phyloP scores from a whole-genome alignment of 2,113 vertebrate species.

The Heterotilapia buettikoferi region DNA sequence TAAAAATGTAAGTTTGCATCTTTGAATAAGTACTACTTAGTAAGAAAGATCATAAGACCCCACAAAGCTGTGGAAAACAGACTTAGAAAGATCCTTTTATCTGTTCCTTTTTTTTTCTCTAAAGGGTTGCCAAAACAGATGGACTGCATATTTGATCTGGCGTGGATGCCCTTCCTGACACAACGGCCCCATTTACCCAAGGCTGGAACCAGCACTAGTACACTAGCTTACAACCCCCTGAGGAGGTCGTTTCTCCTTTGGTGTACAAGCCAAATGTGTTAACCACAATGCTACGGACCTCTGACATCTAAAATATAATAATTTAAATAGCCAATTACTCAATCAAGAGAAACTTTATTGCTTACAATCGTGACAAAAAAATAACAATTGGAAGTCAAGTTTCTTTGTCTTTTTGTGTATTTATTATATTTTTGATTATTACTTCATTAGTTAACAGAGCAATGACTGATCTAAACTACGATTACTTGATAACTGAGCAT shows the following conservation, averaged over 20 bases:
- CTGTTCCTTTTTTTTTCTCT: not conserved
- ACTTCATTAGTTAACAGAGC: not conserved
- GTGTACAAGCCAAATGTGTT: not conserved
- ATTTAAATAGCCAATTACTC: not conserved
- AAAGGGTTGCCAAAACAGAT: not conserved
- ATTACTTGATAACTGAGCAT: not conserved
- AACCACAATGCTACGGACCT: not conserved
- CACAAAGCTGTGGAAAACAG: not conserved
- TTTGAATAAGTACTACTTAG: not conserved
- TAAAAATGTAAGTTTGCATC: not conserved
- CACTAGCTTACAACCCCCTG: not conserved
- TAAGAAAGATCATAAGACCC: not conserved
- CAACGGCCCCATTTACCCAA: not conserved
- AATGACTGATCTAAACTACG: not conserved
- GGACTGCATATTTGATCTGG: not conserved
- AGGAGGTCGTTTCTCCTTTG: not conserved
- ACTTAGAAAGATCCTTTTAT: not conserved
- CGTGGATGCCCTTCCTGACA: not conserved
- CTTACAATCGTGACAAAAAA: not conserved
- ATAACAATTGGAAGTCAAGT: not conserved
- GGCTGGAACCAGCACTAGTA: not conserved
- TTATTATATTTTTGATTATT: not conserved
- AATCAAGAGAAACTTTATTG: not conserved
- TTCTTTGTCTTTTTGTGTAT: not conserved
- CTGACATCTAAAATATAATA: not conserved